Percentiles rank a stretch among this genome's conserved stretches.
Conservation (phyloP, 2,797 vertebrate genomes). For the Periparus ater region DNA sequence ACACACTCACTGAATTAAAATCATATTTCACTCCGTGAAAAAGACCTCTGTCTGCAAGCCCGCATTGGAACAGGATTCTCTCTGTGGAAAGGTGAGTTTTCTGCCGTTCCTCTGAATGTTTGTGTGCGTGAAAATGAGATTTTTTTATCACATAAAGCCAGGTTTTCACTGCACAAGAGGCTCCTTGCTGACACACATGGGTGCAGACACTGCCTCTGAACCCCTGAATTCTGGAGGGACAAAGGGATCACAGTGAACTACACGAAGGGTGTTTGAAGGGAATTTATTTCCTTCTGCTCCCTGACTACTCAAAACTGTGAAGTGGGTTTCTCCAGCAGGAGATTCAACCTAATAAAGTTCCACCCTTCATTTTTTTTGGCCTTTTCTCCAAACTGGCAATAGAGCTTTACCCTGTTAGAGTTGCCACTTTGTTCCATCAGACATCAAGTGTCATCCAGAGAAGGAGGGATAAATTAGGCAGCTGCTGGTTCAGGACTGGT, state of each 20-base stretch:
- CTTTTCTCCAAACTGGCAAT: neutral
- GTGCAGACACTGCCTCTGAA: neutral
- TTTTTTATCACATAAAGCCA: neutral
- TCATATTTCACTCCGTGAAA: neutral
- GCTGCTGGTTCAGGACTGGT: neutral
- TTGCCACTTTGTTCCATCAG: neutral
- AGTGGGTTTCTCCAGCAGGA: neutral
- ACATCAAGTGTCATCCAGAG: neutral
- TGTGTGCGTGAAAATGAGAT: neutral
- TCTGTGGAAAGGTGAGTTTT: neutral
- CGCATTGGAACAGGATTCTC: neutral
- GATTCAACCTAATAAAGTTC: neutral
- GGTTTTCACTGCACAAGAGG: neutral
- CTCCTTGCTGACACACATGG: neutral
- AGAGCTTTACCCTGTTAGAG: neutral
- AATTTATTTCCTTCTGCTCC: neutral
- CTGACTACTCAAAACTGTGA: neutral
- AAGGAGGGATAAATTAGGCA: neutral
- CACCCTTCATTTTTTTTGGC: neutral
- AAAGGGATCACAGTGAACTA: neutral
- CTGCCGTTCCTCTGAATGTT: neutral
- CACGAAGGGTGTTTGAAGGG: neutral
- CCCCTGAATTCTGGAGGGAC: fast-evolving
- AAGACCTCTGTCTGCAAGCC: neutral
- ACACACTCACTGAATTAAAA: conserved; percentile 2